These are phyloP conservation scores for Melieria picta DNA, from an alignment of 2,888 invertebrate genomes.

Conservation along the genomic window DNA sequence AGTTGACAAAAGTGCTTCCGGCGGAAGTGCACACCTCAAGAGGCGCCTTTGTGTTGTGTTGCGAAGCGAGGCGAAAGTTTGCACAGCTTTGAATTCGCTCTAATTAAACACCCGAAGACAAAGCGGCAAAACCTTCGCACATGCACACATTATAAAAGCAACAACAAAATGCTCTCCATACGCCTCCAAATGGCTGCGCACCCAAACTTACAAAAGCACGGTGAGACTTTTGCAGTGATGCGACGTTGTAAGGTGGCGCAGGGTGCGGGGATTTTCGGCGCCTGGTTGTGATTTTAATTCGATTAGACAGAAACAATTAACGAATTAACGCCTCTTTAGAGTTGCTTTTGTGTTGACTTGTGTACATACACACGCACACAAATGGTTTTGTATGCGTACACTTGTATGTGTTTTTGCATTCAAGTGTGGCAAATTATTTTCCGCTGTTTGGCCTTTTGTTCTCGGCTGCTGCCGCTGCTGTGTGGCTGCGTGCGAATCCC, in stretches of 20 bases:
- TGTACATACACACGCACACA: not conserved
- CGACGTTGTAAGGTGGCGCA: not conserved
- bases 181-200: not conserved
- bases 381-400: too few relatives aligned
- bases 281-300: conserved; percentile 65
- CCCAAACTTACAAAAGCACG: conserved; percentile 11
- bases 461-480: not conserved
- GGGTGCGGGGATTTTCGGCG: conserved; percentile 39
- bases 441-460: conserved; percentile 37
- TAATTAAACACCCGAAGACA: conserved; percentile 34
- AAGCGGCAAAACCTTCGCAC: conserved; percentile 12
- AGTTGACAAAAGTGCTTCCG: conserved; percentile 40
- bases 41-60: conserved; percentile 27
- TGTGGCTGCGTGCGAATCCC: conserved; percentile 5
- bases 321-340: conserved; percentile 65
- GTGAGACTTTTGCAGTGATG: conserved; percentile 34
- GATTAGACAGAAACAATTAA: conserved; percentile 67
- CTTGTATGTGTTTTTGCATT: conserved; percentile 10
- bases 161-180: not conserved
- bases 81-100: conserved; percentile 23
- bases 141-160: conserved; percentile 10
- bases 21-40: conserved; percentile 37
- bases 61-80: conserved; percentile 25
- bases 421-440: conserved; percentile 37
- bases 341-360: conserved; percentile 29